Conservation (phyloP, 1,140 invertebrate genomes). For the Stratiolaelaps scimitus region DNA sequence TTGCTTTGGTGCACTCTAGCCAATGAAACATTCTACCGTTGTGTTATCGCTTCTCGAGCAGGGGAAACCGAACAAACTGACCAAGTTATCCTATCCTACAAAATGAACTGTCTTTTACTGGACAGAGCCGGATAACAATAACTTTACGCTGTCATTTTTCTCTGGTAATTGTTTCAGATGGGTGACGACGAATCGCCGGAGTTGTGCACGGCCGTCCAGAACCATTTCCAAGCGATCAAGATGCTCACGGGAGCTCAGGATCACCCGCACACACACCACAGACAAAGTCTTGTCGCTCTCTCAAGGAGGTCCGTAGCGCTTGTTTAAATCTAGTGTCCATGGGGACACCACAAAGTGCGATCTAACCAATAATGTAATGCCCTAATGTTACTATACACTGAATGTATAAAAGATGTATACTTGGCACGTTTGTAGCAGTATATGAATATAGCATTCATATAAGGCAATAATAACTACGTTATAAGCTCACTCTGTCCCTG, state of each 20-base stretch:
- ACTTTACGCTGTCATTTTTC: neutral
- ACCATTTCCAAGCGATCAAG: conserved; percentile 74
- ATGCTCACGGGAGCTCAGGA: conserved; percentile 53
- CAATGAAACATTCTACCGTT: neutral
- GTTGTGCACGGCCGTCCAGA: conserved; percentile 63
- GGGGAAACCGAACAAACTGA: too few relatives aligned
- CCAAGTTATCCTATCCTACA: too few relatives aligned
- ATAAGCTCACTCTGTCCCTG: too few relatives aligned
- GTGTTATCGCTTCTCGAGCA: conserved; percentile 14
- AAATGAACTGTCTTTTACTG: conserved; percentile 18
- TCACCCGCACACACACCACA: conserved; percentile 58
- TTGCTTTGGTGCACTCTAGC: too few relatives aligned
- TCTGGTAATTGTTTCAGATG: conserved; percentile 45
- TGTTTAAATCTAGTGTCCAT: neutral
- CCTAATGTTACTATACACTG: too few relatives aligned
- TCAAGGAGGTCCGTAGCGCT: conserved; percentile 50
- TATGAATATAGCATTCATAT: too few relatives aligned
- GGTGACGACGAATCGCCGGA: conserved; percentile 67
- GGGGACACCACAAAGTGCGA: too few relatives aligned
- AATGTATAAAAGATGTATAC: too few relatives aligned
- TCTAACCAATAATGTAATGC: too few relatives aligned
- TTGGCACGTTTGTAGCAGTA: too few relatives aligned
- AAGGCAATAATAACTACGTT: too few relatives aligned
- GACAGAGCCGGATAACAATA: neutral
- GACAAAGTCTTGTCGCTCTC: conserved; percentile 64